Conservation (phyloP, 2,113 vertebrate species). For the Laticauda laticaudata region DNA sequence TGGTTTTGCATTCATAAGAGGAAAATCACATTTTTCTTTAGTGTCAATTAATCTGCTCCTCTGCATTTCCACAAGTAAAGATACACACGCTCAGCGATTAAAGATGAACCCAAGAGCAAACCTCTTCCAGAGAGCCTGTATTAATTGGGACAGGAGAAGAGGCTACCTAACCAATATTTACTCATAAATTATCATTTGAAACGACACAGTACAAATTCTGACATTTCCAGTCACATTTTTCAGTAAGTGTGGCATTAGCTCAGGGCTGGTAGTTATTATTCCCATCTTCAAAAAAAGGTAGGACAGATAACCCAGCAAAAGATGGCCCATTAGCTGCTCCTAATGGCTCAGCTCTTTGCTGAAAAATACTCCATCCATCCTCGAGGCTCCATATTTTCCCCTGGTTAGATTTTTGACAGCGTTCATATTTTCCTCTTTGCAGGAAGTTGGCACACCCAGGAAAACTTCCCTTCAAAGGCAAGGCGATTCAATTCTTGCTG, state of each 20-base stretch:
- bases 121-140: background rate
- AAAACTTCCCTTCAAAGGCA: background rate
- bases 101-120: background rate
- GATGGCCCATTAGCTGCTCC: background rate
- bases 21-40: background rate
- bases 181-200: background rate
- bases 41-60: conserved; percentile 18
- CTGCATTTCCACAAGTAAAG: background rate
- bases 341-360: background rate
- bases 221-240: background rate
- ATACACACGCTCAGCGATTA: background rate
- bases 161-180: background rate
- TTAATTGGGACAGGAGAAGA: background rate
- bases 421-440: too few relatives aligned
- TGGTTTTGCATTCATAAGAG: background rate
- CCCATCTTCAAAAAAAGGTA: background rate
- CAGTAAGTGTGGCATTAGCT: background rate
- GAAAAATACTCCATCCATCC: background rate
- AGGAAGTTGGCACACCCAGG: background rate
- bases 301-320: background rate
- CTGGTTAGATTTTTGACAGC: background rate
- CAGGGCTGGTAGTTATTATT: background rate
- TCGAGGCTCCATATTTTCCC: background rate
- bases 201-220: background rate
- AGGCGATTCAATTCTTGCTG: too few relatives aligned